Base-by-base conservation (phyloP, 2,888 invertebrate species). In the Holacanthella duospinosa region DNA sequence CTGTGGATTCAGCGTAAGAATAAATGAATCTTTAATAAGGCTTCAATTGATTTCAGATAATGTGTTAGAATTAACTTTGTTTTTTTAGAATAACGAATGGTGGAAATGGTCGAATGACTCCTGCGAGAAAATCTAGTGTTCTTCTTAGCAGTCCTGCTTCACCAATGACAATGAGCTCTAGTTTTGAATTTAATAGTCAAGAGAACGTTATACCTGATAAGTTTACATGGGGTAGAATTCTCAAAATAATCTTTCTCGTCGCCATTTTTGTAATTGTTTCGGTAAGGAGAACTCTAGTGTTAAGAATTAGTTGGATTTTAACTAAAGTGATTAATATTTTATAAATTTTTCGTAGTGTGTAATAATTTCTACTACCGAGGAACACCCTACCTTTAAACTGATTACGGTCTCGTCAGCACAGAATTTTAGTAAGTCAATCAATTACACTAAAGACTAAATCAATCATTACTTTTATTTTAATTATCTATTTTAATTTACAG, bases 161-260 rank as follows among this genome's bases (percentile, higher is more conserved):
- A 1, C 72, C 72, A 4, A 29, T 62, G 2, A 60, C 66, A 27
- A 29, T 53, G n/a, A 55, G 57, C 1, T 61, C 59, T 0, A 63
- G 62, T 29, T 68, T 64, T 36, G 69, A 69, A 43, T 66, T 71
- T 25, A 59, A 64, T 21, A 64, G 65, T 56, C 63, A 63, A 12
- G 70, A 65, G 25, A 43, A 26, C 19, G 16, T 28, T 36, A 60
- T 60, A 1, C 61, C 65, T 9, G 60, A 65, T 12, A 61, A 62
- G 21, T 71, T 71, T 59, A 65, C 68, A 1, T 66, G 69, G 67
- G 57, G 55, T 43, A 55, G 71, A 61, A 66, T 57, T 25, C 29
- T 70, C n/a, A 72, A 72, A 61, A 69, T 72, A 24, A 55, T 36
- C 6, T 55, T 71, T 25, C 25, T 72, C 3, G 64, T 66, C 2